A percentile compares a stretch with the other conserved stretches of the same genome.
Conservation (phyloP, 1,140 invertebrate species). For the Rhizoglyphus robini region DNA sequence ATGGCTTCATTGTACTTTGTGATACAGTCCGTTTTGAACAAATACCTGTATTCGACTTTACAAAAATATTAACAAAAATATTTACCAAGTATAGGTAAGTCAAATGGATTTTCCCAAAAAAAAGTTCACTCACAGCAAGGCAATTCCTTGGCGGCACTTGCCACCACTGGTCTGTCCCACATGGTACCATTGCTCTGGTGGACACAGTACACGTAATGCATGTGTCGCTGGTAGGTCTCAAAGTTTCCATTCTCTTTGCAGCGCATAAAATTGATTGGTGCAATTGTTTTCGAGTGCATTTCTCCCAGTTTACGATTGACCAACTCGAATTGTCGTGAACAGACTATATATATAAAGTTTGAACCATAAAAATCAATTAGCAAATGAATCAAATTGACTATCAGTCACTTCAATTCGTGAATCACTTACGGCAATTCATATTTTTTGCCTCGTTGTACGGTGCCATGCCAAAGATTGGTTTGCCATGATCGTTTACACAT, state of each 20-base stretch:
- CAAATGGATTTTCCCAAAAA: background rate
- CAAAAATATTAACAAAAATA: no score
- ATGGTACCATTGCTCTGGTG: background rate
- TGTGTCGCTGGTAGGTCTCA: constrained; percentile 20
- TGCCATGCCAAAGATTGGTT: constrained; percentile 22
- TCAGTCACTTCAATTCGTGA: no score
- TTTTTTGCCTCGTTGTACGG: constrained; percentile 14
- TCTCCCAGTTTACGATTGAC: background rate
- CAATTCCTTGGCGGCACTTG: background rate
- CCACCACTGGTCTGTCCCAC: background rate
- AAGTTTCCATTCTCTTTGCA: constrained; percentile 24
- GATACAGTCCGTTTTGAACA: background rate
- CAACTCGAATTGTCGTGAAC: constrained; percentile 11
- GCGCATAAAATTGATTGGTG: constrained; percentile 13
- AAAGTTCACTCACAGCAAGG: constrained; percentile 22
- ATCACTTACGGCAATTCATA: constrained; percentile 17
- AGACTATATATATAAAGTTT: background rate
- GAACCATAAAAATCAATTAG: no score
- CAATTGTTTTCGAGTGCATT: background rate
- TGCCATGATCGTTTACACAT: constrained; percentile 21
- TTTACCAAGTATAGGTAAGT: background rate
- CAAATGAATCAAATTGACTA: no score
- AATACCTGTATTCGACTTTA: background rate
- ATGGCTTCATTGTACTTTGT: constrained; percentile 6
- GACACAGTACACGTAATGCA: constrained; percentile 21